phyloP scores from a whole-genome alignment of 2,888 invertebrate species.

The Theristus sp. region DNA sequence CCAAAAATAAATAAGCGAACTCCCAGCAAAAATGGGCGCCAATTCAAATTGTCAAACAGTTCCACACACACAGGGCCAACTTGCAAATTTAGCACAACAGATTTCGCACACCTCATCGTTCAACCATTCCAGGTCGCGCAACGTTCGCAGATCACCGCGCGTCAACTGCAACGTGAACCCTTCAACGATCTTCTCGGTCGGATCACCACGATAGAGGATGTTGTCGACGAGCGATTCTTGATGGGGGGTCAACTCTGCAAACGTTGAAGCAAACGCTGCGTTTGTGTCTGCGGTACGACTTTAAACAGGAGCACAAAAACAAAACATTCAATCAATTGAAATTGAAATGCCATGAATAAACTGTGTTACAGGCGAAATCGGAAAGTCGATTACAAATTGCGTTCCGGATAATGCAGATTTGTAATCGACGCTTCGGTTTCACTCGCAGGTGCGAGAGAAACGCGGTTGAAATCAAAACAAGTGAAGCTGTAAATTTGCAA shows the following conservation, averaged over 20 bases:
- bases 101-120: constrained; percentile 49
- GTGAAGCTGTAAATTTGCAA: no score
- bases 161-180: constrained; percentile 45
- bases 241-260: neutral
- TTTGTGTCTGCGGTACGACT: no score
- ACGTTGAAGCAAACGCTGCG: no score
- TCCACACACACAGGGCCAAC: no score
- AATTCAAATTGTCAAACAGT: no score
- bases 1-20: no score
- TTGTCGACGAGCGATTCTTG: neutral
- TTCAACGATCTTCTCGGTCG: constrained; percentile 45
- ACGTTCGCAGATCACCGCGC: constrained; percentile 58
- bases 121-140: constrained; percentile 68
- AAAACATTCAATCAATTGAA: neutral
- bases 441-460: neutral
- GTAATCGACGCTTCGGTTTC: no score
- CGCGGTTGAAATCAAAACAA: no score
- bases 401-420: no score
- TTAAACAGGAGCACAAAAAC: neutral
- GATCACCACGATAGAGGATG: constrained; percentile 24
- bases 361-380: no score
- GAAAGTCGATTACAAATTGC: no score
- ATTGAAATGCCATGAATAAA: neutral
- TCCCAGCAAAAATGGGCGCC: no score
- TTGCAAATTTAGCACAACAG: neutral